Conservation (phyloP, 2,113 vertebrate genomes). For the Cairina moschata region DNA sequence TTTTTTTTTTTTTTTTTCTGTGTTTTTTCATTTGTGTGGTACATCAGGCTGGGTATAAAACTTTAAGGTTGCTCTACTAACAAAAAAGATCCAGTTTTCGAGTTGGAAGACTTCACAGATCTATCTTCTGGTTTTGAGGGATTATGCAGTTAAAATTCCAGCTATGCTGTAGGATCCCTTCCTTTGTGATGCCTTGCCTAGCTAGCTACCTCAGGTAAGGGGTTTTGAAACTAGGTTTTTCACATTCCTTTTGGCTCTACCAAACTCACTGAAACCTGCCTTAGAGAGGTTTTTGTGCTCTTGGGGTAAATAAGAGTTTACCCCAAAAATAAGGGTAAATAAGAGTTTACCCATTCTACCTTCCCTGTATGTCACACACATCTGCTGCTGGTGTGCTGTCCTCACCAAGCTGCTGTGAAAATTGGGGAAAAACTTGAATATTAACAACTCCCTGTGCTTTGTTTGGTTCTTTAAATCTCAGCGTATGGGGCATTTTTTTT, state of each 20-base stretch:
- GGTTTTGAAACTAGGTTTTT: neutral
- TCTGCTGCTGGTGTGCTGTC: neutral
- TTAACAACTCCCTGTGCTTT: neutral
- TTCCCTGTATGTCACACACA: fast-evolving
- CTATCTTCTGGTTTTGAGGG: neutral
- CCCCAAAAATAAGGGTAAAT: too few species aligned
- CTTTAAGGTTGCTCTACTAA: neutral
- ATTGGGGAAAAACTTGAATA: neutral
- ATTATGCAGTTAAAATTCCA: neutral
- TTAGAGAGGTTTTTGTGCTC: neutral
- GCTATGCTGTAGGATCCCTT: neutral
- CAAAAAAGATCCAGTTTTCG: neutral
- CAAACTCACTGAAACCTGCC: neutral
- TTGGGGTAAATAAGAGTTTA: neutral
- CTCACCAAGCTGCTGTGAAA: neutral
- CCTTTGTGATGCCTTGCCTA: neutral
- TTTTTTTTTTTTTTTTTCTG: too few species aligned
- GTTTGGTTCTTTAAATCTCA: neutral
- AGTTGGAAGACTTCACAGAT: neutral
- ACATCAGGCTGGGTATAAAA: neutral
- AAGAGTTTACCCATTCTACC: fast-evolving
- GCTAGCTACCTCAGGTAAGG: neutral
- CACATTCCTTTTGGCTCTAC: neutral
- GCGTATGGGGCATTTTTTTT: fast-evolving
- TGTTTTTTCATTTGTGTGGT: neutral